Evolutionary conservation across 2,113 vertebrate genomes (phyloP).

Genomic region (Hippotragus niger): DNA sequence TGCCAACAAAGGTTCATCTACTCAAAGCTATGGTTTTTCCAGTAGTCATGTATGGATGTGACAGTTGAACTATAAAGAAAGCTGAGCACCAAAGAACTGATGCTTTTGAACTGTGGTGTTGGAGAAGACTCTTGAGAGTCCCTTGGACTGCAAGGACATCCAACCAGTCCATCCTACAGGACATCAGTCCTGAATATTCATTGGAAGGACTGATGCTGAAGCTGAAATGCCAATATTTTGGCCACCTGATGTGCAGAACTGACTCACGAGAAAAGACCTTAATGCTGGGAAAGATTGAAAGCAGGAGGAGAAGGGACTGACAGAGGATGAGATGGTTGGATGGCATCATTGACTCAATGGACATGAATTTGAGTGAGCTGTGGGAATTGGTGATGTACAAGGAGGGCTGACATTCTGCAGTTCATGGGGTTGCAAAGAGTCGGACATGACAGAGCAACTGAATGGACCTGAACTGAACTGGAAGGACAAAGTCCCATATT

Average conservation of each 20-base stretch:
- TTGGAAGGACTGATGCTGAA: background rate
- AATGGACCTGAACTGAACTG: background rate
- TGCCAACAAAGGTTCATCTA: background rate
- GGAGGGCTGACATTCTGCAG: background rate
- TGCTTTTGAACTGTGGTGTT: background rate
- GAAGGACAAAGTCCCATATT: background rate
- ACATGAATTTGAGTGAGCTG: background rate
- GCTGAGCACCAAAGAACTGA: fast-evolving
- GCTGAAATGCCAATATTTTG: background rate
- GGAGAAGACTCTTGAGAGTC: background rate
- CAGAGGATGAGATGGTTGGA: background rate
- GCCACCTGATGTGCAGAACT: background rate
- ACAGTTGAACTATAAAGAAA: background rate
- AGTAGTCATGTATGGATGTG: background rate
- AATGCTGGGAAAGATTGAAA: background rate
- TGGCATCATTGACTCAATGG: background rate
- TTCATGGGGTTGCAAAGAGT: background rate
- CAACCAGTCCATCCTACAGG: background rate
- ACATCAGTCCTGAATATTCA: background rate
- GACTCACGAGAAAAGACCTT: background rate
- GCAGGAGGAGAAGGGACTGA: background rate
- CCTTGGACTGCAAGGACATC: background rate
- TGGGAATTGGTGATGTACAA: background rate
- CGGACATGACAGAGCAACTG: fast-evolving
- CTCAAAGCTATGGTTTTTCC: background rate